Percentiles rank a stretch among this genome's conserved stretches.
Evolutionary conservation across 1,140 invertebrate genomes (phyloP).

Genomic region (Triops cancriformis): DNA sequence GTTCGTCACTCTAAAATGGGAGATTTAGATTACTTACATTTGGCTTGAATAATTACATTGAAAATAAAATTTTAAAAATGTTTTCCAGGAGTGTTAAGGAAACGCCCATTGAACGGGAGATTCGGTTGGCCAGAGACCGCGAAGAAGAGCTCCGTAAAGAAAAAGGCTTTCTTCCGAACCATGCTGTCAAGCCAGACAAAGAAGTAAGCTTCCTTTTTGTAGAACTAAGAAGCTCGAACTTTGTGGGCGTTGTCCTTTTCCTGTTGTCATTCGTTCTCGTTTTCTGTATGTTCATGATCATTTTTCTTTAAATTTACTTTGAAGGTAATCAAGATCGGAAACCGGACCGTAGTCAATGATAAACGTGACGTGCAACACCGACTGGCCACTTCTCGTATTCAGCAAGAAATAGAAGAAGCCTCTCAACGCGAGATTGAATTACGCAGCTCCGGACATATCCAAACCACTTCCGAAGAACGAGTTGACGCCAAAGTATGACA

Average conservation of each 20-base stretch:
- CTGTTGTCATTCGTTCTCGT: background rate
- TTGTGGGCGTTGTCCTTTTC: background rate
- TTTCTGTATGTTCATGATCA: too few species aligned
- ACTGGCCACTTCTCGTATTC: slow-evolving; percentile 40
- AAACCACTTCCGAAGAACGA: slow-evolving; percentile 40
- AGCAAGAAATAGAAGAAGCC: slow-evolving; percentile 43
- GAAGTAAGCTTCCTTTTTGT: slow-evolving; percentile 15
- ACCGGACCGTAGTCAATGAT: slow-evolving; percentile 20
- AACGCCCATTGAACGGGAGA: slow-evolving; percentile 50
- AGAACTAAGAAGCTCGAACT: background rate
- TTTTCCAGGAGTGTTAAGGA: slow-evolving; percentile 39
- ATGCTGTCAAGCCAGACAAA: slow-evolving; percentile 20
- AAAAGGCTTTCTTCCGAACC: slow-evolving; percentile 34
- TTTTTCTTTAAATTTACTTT: slow-evolving; percentile 8
- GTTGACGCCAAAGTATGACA: slow-evolving; percentile 36
- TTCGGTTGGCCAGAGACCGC: slow-evolving; percentile 45
- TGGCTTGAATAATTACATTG: slow-evolving; percentile 4
- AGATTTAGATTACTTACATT: slow-evolving; percentile 1
- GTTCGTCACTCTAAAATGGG: background rate
- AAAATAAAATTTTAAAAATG: slow-evolving; percentile 3
- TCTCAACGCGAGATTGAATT: slow-evolving; percentile 40
- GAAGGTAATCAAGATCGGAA: slow-evolving; percentile 23
- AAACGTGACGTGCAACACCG: slow-evolving; percentile 36
- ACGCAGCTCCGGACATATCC: slow-evolving; percentile 37
- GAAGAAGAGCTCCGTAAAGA: slow-evolving; percentile 46